Percentiles rank a stretch among this genome's conserved stretches.
phyloP scores from a whole-genome alignment of 2,888 invertebrate genomes.

The Caenorhabditis sp. region DNA sequence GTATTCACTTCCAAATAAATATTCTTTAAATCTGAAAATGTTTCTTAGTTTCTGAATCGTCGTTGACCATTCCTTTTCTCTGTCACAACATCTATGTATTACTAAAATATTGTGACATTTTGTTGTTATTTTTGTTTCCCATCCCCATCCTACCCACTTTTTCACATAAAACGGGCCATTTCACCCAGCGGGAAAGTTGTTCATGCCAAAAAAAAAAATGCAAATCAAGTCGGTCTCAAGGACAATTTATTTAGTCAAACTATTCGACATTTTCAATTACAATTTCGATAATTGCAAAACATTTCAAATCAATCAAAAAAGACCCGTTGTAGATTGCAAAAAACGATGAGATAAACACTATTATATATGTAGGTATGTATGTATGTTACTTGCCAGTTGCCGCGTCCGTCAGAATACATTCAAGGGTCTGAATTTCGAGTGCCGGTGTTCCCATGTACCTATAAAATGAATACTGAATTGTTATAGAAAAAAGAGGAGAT shows the following conservation, averaged over 20 bases:
- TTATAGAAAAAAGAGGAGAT: neutral
- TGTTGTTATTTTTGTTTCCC: neutral
- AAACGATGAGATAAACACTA: neutral
- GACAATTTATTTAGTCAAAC: neutral
- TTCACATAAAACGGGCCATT: neutral
- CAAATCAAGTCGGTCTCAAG: neutral
- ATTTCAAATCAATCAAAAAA: neutral
- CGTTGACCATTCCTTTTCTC: no score
- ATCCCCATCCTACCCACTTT: neutral
- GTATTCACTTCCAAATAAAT: no score
- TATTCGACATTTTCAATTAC: neutral
- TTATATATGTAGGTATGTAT: no score
- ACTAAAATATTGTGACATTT: neutral
- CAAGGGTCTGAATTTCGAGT: slow-evolving; percentile 22
- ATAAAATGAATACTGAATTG: neutral
- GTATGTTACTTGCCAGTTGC: neutral
- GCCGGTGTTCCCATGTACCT: slow-evolving; percentile 31
- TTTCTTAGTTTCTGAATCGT: no score
- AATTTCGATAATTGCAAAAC: neutral
- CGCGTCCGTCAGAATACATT: slow-evolving; percentile 43
- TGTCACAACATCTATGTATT: neutral
- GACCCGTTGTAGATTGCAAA: neutral
- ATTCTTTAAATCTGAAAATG: no score
- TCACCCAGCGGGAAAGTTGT: neutral
- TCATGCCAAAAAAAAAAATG: neutral